These are phyloP conservation scores for Parnassius smintheus DNA, from an alignment of 2,888 invertebrate genomes.

Conservation along the genomic window DNA sequence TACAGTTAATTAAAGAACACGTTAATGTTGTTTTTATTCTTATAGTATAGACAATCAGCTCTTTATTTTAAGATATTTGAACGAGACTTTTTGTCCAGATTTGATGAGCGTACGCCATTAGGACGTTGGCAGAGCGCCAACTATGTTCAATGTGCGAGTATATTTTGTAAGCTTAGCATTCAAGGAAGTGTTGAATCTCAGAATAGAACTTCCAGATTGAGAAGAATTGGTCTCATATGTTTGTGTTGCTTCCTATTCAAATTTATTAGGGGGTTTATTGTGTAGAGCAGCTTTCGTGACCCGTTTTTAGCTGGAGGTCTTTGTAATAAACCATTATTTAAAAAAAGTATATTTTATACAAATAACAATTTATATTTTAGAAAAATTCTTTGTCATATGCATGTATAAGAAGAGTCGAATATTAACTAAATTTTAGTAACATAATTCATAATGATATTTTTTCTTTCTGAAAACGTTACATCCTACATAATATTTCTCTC, in stretches of 20 bases:
- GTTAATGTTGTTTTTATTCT: too few species aligned
- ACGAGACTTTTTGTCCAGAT: slow-evolving; percentile 60
- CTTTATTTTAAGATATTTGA: not conserved
- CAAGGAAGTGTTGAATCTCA: slow-evolving; percentile 75
- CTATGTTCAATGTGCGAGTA: slow-evolving; percentile 65
- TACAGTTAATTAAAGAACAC: too few species aligned
- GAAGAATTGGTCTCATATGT: slow-evolving; percentile 38
- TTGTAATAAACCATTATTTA: too few species aligned
- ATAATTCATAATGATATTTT: too few species aligned
- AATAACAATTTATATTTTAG: too few species aligned
- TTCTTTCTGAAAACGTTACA: too few species aligned
- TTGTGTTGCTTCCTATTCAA: slow-evolving; percentile 12
- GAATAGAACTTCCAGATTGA: slow-evolving; percentile 68
- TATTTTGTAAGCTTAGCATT: slow-evolving; percentile 75
- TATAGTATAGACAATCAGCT: not conserved
- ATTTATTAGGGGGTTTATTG: slow-evolving; percentile 12
- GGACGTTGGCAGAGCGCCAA: slow-evolving; percentile 70
- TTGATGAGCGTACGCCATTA: slow-evolving; percentile 70
- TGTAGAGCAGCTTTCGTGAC: not conserved
- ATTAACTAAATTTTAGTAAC: too few species aligned
- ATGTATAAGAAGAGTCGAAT: too few species aligned
- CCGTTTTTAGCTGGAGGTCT: too few species aligned
- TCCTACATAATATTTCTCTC: too few species aligned
- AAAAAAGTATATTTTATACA: too few species aligned
- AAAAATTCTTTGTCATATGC: too few species aligned